Evolutionary conservation across 2,797 vertebrate species (phyloP).

Genomic region (Austrolebias charrua): DNA sequence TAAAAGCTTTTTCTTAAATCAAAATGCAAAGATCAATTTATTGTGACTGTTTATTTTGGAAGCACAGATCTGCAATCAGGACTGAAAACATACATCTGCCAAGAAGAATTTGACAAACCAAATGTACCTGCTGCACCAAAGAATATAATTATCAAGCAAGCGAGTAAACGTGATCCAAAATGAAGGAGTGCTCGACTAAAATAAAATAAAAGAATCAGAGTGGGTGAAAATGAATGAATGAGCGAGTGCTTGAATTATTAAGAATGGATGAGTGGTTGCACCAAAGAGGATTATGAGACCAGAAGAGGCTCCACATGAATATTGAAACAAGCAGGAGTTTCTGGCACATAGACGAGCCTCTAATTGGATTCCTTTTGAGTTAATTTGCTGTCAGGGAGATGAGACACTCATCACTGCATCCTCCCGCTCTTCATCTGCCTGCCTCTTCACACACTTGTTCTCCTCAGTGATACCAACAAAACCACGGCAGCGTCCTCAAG

Average conservation of each 20-base stretch:
- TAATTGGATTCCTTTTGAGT: constrained; percentile 70
- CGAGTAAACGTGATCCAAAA: constrained; percentile 3
- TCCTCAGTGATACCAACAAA: constrained; percentile 55
- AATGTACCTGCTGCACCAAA: not conserved
- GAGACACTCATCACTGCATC: constrained; percentile 53
- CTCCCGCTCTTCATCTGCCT: constrained; percentile 62
- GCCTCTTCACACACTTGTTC: constrained; percentile 47
- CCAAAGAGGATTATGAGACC: constrained; percentile 42
- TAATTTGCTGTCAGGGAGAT: constrained; percentile 66
- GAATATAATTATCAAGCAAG: not conserved
- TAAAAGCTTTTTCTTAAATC: too few relatives aligned
- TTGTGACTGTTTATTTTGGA: too few relatives aligned
- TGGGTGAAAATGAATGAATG: constrained; percentile 20
- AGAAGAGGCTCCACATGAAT: constrained; percentile 55
- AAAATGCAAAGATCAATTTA: too few relatives aligned
- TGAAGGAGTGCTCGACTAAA: constrained; percentile 4
- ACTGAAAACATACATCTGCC: not conserved
- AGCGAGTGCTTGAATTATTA: constrained; percentile 29
- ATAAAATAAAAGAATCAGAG: not conserved
- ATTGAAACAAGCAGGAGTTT: constrained; percentile 60
- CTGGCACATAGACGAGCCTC: constrained; percentile 53
- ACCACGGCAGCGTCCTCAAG: constrained; percentile 22
- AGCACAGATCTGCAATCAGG: too few relatives aligned
- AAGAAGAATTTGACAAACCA: not conserved
- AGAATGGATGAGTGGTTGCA: constrained; percentile 27